Evolutionary conservation across 2,113 vertebrate genomes (phyloP).

Genomic region (Rhinoptilus africanus): DNA sequence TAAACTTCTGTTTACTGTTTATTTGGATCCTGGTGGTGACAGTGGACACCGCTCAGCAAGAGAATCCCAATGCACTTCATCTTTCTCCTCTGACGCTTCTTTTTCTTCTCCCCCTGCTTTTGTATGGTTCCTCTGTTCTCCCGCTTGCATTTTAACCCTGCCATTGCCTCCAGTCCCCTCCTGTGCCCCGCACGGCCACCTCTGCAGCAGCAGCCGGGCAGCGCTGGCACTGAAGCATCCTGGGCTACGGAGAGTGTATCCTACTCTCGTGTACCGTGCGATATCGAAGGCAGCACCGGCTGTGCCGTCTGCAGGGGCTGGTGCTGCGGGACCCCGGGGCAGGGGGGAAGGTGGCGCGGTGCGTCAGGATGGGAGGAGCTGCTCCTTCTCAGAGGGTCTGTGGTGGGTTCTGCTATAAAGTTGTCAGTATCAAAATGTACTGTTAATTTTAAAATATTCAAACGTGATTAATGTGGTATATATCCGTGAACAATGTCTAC

Average conservation of each 20-base stretch:
- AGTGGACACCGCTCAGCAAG: not conserved
- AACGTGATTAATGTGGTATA: too few species aligned
- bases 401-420: not conserved
- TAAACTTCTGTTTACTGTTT: not conserved
- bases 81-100: not conserved
- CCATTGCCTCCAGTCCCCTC: not conserved
- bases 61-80: not conserved
- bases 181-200: not conserved
- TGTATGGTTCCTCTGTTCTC: not conserved
- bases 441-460: not conserved
- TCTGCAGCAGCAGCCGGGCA: not conserved
- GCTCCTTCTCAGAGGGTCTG: not conserved
- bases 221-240: not conserved
- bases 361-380: not conserved
- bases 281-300: rapidly evolving
- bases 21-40: not conserved
- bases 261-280: rapidly evolving
- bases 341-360: too few species aligned
- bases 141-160: not conserved
- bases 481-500: not conserved
- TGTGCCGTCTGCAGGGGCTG: not conserved
- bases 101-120: not conserved
- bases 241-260: rapidly evolving
- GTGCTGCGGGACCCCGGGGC: not conserved
- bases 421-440: not conserved